phyloP scores from a whole-genome alignment of 2,888 invertebrate genomes.

The Drosophila mimetica region DNA sequence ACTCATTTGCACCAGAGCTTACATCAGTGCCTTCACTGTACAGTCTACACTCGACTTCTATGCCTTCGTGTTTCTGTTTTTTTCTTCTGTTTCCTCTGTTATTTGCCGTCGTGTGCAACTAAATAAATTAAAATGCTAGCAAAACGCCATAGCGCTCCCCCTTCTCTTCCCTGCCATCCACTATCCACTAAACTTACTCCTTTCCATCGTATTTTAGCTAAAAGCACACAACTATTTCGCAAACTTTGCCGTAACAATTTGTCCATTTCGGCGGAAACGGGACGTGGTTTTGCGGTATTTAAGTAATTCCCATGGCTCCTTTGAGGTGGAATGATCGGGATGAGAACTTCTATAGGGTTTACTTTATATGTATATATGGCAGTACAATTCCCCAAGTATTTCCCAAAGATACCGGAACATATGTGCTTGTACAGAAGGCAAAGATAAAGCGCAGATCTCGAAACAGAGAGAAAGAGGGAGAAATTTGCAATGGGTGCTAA shows the following conservation, averaged over 20 bases:
- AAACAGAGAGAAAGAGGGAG: slow-evolving; percentile 1
- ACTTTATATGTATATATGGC: too few species aligned
- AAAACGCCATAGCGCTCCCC: slow-evolving; percentile 37
- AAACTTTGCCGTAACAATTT: slow-evolving; percentile 10
- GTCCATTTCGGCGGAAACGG: background rate
- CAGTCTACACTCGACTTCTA: background rate
- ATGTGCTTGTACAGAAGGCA: slow-evolving; percentile 15
- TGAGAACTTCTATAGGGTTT: too few species aligned
- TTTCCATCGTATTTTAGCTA: slow-evolving; percentile 58
- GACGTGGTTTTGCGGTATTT: background rate
- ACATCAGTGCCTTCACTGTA: slow-evolving; percentile 23
- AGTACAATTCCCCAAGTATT: too few species aligned
- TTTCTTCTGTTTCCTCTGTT: slow-evolving; percentile 9
- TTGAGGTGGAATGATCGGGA: background rate
- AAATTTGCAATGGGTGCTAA: slow-evolving; percentile 14
- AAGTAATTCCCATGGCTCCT: background rate
- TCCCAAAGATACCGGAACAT: slow-evolving; percentile 6
- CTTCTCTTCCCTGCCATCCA: background rate
- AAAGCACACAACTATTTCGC: slow-evolving; percentile 31
- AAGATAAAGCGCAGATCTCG: slow-evolving; percentile 1
- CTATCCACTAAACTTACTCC: slow-evolving; percentile 11
- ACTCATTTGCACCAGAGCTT: slow-evolving; percentile 44
- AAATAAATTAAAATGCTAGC: slow-evolving; percentile 78
- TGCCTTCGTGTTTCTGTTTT: slow-evolving; percentile 24
- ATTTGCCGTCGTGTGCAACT: slow-evolving; percentile 56